A percentile compares a stretch with the other conserved stretches of the same genome.
phyloP scores from a whole-genome alignment of 2,888 invertebrate species.

The Epistrophe grossulariae region DNA sequence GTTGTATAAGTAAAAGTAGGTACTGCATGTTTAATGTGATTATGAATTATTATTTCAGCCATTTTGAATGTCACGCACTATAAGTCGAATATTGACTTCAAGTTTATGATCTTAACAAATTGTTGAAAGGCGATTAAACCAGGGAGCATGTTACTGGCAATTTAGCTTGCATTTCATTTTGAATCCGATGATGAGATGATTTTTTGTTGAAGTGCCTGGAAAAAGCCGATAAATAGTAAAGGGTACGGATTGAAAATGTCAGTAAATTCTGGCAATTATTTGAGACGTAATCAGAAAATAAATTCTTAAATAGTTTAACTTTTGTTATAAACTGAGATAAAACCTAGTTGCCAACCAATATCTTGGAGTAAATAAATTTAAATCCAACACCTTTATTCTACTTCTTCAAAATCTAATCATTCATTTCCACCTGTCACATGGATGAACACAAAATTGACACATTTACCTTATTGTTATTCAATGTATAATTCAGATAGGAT shows the following conservation, averaged over 20 bases:
- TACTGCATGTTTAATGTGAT: constrained; percentile 17
- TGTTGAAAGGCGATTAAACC: constrained; percentile 61
- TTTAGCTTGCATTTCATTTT: background rate
- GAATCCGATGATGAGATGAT: background rate
- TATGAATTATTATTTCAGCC: constrained; percentile 33
- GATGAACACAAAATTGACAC: background rate
- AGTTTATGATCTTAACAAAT: constrained; percentile 5
- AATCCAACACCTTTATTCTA: background rate
- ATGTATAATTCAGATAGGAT: background rate
- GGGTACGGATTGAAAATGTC: too few species aligned
- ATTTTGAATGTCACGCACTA: constrained; percentile 18
- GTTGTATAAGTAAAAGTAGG: background rate
- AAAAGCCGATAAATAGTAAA: too few species aligned
- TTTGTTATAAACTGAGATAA: too few species aligned
- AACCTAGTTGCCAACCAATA: too few species aligned
- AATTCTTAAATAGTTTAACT: too few species aligned
- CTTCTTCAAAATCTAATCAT: background rate
- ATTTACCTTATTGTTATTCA: constrained; percentile 23
- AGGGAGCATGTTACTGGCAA: background rate
- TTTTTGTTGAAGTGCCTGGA: background rate
- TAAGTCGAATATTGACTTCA: constrained; percentile 22
- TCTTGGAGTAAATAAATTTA: too few species aligned
- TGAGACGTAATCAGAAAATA: too few species aligned
- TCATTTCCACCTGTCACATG: constrained; percentile 6
- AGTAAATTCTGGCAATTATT: too few species aligned